Conservation (phyloP, 1,140 invertebrate genomes). For the Notospermus geniculatus region DNA sequence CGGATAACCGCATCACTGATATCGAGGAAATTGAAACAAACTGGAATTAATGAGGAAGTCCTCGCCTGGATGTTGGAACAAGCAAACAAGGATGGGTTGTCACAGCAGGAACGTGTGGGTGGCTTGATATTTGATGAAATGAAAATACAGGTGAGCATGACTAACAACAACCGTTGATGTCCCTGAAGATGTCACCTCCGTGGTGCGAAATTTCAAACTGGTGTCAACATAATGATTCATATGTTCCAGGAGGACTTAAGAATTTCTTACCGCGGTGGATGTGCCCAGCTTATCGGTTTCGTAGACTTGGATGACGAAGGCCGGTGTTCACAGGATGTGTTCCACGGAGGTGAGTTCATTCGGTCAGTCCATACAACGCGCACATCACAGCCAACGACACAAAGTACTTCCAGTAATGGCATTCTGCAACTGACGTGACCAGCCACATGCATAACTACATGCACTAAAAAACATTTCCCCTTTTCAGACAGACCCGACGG, state of each 20-base stretch:
- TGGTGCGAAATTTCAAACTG: constrained; percentile 10
- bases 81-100: not conserved
- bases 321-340: no score
- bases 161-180: constrained; percentile 15
- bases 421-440: no score
- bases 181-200: constrained; percentile 8
- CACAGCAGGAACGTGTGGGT: constrained; percentile 9
- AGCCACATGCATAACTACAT: no score
- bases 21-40: not conserved
- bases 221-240: constrained; percentile 17
- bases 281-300: constrained; percentile 20
- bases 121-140: constrained; percentile 18
- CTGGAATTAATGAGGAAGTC: constrained; percentile 15
- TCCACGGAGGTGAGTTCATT: no score
- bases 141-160: constrained; percentile 12
- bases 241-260: no score
- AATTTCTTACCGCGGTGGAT: no score
- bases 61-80: constrained; percentile 20
- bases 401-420: no score
- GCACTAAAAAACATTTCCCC: no score
- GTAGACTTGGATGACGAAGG: no score
- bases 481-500: no score
- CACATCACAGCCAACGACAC: no score
- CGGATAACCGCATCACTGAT: constrained; percentile 3
- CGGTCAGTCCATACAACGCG: no score